Evolutionary conservation across 2,888 invertebrate genomes (phyloP).

Genomic region (Melanophora roralis): DNA sequence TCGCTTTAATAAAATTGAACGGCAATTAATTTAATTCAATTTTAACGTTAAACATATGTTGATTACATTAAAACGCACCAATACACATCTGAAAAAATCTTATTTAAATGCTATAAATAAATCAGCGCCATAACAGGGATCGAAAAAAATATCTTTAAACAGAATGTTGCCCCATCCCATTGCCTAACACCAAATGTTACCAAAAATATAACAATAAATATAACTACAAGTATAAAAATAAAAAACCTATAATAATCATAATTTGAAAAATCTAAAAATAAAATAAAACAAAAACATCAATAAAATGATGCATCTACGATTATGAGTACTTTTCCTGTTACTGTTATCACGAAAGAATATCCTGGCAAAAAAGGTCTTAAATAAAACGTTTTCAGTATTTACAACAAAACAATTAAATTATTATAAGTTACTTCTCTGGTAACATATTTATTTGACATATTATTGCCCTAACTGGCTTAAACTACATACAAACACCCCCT

Average conservation of each 20-base stretch:
- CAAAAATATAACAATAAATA: not conserved
- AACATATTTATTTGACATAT: constrained; percentile 62
- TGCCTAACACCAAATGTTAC: constrained; percentile 52
- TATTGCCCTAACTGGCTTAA: constrained; percentile 50
- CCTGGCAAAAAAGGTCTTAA: constrained; percentile 34
- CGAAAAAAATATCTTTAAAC: constrained; percentile 10
- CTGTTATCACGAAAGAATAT: not conserved
- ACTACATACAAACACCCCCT: constrained; percentile 20
- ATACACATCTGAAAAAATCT: not conserved
- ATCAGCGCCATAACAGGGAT: constrained; percentile 48
- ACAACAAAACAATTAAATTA: constrained; percentile 59
- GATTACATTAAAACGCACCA: constrained; percentile 6
- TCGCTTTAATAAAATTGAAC: not conserved
- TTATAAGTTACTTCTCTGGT: constrained; percentile 56
- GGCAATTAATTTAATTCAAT: constrained; percentile 11
- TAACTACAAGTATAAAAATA: not conserved
- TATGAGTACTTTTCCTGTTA: not conserved
- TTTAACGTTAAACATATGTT: constrained; percentile 4
- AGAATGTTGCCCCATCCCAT: constrained; percentile 40
- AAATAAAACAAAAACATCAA: not conserved
- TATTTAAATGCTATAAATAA: constrained; percentile 59
- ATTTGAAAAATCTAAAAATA: constrained; percentile 24
- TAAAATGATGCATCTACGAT: constrained; percentile 15
- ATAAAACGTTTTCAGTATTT: constrained; percentile 47
- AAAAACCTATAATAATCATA: constrained; percentile 28